phyloP scores from a whole-genome alignment of 2,888 invertebrate species.

The Eutolmus rufibarbis region DNA sequence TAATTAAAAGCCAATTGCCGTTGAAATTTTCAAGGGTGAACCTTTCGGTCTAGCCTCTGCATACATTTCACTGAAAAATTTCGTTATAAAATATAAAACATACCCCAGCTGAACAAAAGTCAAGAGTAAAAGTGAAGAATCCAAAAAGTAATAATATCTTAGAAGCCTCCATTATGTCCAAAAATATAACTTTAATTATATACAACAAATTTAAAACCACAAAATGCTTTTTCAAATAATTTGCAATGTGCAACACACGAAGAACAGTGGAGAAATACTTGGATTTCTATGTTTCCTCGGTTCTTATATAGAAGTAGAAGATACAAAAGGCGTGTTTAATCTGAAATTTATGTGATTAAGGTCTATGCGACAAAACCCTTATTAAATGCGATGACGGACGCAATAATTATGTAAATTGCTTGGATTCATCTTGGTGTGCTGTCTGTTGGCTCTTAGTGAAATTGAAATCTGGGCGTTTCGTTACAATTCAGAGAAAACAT shows the following conservation, averaged over 20 bases:
- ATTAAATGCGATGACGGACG: too few species aligned
- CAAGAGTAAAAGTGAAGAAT: neutral
- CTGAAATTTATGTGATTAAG: neutral
- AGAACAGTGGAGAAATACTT: neutral
- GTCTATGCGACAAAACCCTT: too few species aligned
- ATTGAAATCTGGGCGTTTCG: neutral
- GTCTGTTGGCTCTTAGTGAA: neutral
- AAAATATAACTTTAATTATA: neutral
- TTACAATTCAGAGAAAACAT: neutral
- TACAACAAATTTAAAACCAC: neutral
- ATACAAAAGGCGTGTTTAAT: neutral
- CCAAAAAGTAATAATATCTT: neutral
- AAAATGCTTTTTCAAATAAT: neutral
- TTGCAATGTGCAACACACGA: neutral
- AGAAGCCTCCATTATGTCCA: neutral
- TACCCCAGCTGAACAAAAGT: slow-evolving; percentile 1
- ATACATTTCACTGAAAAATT: neutral
- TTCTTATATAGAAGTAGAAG: neutral
- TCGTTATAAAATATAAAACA: neutral
- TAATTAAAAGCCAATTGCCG: too few species aligned
- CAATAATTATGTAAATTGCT: neutral
- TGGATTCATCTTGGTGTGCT: neutral
- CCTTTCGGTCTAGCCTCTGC: neutral
- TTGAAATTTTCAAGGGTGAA: too few species aligned
- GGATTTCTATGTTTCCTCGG: neutral